Evolutionary conservation across 2,113 vertebrate species (phyloP), one percentile per base, ranked within the genome.

Genomic region (Chelonoidis abingdonii): DNA sequence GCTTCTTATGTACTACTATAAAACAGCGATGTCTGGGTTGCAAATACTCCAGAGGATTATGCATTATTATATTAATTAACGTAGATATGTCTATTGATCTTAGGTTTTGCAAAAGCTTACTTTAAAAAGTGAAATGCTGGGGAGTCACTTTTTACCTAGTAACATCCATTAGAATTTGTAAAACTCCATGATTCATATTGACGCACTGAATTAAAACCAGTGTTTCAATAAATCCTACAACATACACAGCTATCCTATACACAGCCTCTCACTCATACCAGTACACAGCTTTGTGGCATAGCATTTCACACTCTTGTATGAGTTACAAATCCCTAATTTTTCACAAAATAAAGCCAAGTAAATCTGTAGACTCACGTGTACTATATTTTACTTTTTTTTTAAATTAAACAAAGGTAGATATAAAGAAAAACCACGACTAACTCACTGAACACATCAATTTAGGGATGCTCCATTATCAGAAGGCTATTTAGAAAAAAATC

Each of bases 281-380:
- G 38, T 12, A 47, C 27, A 22, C 17, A 53, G 10, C 53, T 4
- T 94, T 86, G 2, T 59, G 88, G 62, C 95, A 29, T 44, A 52
- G 35, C n/a, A 0, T 0, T 12, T 25, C 50, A 50, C 0, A 0
- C 38, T 81, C 89, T 1, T 31, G 5, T 3, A 38, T 72, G 82
- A 22, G 35, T 38, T 38, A 38, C 5, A 21, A 38, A 38, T 72
- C 65, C 19, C 8, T 72, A 29, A 47, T 6, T 47, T 78, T 47
- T 47, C 75, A 47, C 75, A 78, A 47, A 78, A 27, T 25, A 47
- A 78, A 78, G 5, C 24, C 41, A 78, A 27, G 41, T 29, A 78
- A 24, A 78, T 16, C 75, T 27, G 22, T 38, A 47, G 72, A 44
- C 38, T 6, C 13, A 8, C 47, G 41, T 72, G 17, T 72, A 72